These are phyloP conservation scores for Sula dactylatra DNA, from an alignment of 2,113 vertebrate species.

Conservation along the genomic window DNA sequence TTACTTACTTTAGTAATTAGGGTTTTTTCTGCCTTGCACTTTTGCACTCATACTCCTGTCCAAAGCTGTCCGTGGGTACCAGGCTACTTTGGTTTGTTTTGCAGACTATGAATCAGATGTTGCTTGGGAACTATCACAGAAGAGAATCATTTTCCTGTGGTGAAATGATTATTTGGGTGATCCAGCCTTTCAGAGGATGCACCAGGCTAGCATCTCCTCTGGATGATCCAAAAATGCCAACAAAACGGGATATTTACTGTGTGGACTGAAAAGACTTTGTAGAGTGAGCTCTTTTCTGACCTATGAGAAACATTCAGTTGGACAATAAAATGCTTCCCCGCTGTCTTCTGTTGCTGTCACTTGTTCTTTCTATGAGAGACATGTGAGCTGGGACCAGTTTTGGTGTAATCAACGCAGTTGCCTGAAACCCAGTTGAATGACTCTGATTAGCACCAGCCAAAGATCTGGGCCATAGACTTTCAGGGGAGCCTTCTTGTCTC, in stretches of 20 bases:
- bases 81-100: background rate
- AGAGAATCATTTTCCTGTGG: background rate
- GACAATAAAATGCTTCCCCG: background rate
- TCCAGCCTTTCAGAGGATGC: background rate
- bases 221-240: background rate
- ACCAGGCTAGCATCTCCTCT: background rate
- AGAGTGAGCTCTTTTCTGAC: background rate
- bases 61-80: background rate
- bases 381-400: background rate
- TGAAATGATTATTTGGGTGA: background rate
- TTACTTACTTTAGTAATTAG: background rate
- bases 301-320: background rate
- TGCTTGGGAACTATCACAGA: background rate
- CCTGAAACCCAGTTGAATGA: background rate
- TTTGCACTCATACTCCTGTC: background rate
- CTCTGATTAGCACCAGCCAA: conserved; percentile 31
- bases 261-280: background rate
- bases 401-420: background rate
- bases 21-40: background rate
- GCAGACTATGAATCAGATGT: background rate
- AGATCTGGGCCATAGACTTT: background rate
- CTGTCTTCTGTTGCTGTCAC: background rate
- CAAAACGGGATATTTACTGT: background rate
- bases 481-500: conserved; percentile 49
- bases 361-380: background rate